Percentiles rank a stretch among this genome's conserved stretches.
These are phyloP conservation scores for Campylorhamphus procurvoides DNA, from an alignment of 2,113 vertebrate genomes.

Conservation along the genomic window DNA sequence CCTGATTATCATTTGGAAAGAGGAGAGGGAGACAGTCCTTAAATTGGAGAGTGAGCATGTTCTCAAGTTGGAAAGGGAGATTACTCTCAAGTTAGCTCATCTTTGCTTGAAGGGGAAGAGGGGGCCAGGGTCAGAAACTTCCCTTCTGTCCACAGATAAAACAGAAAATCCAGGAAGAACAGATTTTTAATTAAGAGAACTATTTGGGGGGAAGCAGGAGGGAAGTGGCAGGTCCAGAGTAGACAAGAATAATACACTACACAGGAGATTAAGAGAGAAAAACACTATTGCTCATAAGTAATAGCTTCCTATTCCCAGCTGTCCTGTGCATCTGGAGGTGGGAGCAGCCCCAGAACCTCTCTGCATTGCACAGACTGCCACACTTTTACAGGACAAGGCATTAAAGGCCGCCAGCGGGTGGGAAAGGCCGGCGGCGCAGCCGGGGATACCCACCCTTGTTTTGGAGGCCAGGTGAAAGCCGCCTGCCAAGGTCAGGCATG, in stretches of 20 bases:
- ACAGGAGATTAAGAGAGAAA: neutral
- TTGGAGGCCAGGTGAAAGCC: slow-evolving; percentile 69
- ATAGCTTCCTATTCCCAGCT: neutral
- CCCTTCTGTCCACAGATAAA: neutral
- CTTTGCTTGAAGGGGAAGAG: neutral
- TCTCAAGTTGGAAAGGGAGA: neutral
- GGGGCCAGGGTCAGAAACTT: neutral
- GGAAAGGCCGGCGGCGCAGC: neutral
- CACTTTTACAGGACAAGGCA: neutral
- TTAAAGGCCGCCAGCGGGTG: neutral
- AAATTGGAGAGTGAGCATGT: neutral
- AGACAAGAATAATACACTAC: neutral
- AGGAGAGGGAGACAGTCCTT: neutral
- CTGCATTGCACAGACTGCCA: neutral
- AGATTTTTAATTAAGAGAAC: neutral
- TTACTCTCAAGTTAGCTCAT: neutral
- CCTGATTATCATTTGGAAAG: neutral
- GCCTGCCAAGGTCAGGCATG: slow-evolving; percentile 82
- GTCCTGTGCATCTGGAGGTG: neutral
- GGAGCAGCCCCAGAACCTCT: neutral
- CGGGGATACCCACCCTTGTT: neutral
- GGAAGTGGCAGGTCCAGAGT: neutral
- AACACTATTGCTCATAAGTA: neutral
- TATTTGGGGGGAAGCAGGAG: neutral
- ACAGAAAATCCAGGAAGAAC: neutral